Percentiles rank a stretch among this genome's conserved stretches.
Conservation (phyloP, 92 coral and sea anemone species). For the Zoanthus sansibaricus region DNA sequence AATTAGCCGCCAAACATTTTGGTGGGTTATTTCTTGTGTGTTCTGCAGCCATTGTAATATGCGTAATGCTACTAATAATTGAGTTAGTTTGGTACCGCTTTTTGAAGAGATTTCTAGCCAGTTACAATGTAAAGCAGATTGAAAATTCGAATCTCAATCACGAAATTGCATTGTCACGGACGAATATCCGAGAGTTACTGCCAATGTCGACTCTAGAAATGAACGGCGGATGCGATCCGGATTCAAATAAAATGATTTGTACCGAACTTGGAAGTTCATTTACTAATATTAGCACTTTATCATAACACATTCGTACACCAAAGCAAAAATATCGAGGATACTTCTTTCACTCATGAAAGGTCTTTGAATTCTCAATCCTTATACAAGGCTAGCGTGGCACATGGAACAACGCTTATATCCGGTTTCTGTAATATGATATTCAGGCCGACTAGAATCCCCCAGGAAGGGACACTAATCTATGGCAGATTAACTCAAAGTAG, state of each 20-base stretch:
- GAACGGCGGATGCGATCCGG: background rate
- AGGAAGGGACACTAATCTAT: too few relatives aligned
- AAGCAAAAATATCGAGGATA: background rate
- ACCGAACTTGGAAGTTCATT: background rate
- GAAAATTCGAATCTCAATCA: background rate
- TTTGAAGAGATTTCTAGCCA: slow-evolving; percentile 12
- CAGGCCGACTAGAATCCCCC: too few relatives aligned
- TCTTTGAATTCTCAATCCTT: background rate
- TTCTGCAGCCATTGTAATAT: slow-evolving; percentile 34
- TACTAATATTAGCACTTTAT: background rate
- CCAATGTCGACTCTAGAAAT: background rate
- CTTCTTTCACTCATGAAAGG: background rate
- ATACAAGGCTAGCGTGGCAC: too few relatives aligned
- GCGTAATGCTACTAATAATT: slow-evolving; percentile 52
- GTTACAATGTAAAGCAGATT: slow-evolving; percentile 1
- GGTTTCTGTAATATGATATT: too few relatives aligned
- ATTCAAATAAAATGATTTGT: background rate
- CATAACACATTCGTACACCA: background rate
- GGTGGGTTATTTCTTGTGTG: slow-evolving; percentile 67
- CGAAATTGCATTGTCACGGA: slow-evolving; percentile 28
- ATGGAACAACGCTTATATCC: too few relatives aligned
- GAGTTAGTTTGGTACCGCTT: slow-evolving; percentile 55
- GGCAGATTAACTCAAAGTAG: too few relatives aligned
- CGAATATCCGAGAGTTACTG: slow-evolving; percentile 9
- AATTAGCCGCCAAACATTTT: slow-evolving; percentile 62